Base-by-base conservation (phyloP, 1,140 invertebrate species). In the Drosophila varians region DNA sequence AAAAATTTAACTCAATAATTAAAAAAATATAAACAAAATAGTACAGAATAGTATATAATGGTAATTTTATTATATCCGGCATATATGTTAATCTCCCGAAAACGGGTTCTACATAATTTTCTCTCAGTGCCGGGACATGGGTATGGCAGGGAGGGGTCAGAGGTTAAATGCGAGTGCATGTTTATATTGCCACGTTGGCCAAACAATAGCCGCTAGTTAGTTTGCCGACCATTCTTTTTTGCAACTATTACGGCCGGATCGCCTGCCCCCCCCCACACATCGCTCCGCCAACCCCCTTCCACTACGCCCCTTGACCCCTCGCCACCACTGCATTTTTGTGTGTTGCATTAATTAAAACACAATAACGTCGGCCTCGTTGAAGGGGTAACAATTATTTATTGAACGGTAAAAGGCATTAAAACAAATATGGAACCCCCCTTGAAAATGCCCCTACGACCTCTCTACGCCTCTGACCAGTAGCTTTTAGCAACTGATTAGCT, bases 171-270 rank as follows among this genome's bases (percentile, higher is more conserved):
- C 28, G 28, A 36, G 49, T 70, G 34, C 53, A 77, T 83, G 79
- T 78, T 74, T 82, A 74, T 82, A 68, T 57, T 51, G 68, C n/a
- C 53, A 49, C 51, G 48, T 58, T 65, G 56, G 62, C 51, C 73
- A 70, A 84, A 86, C 80, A 86, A 86, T 86, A 68, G 76, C 55
- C 62, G 68, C 70, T 86, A 87, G 80, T 86, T 86, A 86, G 80
- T 80, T 86, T 86, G 80, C 66, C 49, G 38, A 66, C 25, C 36
- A 19, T 46, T 52, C 19, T 71, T 76, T 72, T 71, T 75, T 73
- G 21, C 42, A 45, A 70, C 68, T 71, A 70, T 71, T 71, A 58
- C 42, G 28, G 23, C 38, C 53, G 38, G 45, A 69, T 66, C 65
- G 12, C 7, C 11, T 4, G 9, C 36, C n/a, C 6, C 1, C 43